Conservation (phyloP, 2,113 vertebrate species). For the Motacilla tschutschensis region DNA sequence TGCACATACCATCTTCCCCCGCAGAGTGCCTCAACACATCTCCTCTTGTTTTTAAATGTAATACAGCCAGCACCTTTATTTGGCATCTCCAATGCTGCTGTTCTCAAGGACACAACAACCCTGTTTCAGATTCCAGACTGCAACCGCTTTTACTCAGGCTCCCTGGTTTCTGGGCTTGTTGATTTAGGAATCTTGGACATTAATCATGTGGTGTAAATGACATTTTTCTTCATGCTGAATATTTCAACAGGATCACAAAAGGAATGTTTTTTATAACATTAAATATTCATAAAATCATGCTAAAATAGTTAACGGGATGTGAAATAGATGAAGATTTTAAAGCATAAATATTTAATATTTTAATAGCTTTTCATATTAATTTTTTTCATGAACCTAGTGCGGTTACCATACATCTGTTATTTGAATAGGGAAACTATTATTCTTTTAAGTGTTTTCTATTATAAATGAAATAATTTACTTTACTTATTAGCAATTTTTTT, state of each 20-base stretch:
- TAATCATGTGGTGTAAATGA: not conserved
- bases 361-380: not conserved
- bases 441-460: constrained; percentile 3
- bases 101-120: not conserved
- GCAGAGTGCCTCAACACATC: not conserved
- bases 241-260: constrained; percentile 15
- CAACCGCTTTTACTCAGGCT: not conserved
- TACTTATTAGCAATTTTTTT: not conserved
- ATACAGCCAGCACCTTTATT: not conserved
- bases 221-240: constrained; percentile 19
- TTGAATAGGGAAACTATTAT: not conserved
- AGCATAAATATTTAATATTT: constrained; percentile 48
- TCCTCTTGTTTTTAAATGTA: not conserved
- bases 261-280: not conserved
- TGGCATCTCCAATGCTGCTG: not conserved
- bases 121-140: not conserved
- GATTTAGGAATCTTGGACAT: not conserved
- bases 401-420: not conserved
- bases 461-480: not conserved
- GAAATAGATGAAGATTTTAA: constrained; percentile 10
- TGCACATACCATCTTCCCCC: not conserved
- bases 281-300: constrained; percentile 41
- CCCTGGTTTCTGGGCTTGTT: not conserved
- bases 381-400: not conserved
- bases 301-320: constrained; percentile 14